These are phyloP conservation scores for Centropus unirufus DNA, from an alignment of 2,113 vertebrate species.

Conservation along the genomic window DNA sequence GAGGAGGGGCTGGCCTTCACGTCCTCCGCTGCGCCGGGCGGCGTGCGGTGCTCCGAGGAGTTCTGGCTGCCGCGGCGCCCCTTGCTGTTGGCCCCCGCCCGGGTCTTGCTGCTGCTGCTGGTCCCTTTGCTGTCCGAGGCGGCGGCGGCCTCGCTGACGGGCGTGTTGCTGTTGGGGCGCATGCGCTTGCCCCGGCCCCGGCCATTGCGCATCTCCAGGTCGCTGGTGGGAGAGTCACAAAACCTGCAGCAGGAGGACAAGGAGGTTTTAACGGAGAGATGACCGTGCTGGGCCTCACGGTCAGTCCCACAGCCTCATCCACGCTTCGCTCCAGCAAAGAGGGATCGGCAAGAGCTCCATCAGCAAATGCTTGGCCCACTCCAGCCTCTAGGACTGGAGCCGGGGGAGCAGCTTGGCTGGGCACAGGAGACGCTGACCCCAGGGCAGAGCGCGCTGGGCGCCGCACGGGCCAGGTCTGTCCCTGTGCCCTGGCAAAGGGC, in stretches of 20 bases:
- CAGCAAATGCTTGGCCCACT: background rate
- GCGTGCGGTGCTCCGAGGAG: slow-evolving; percentile 91
- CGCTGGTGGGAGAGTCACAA: slow-evolving; percentile 98
- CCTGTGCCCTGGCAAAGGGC: fast-evolving
- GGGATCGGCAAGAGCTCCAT: background rate
- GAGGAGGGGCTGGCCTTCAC: slow-evolving; percentile 96
- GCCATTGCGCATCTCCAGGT: slow-evolving; percentile 96
- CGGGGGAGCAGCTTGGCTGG: fast-evolving
- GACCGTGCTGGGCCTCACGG: fast-evolving
- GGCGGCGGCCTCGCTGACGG: slow-evolving; percentile 86
- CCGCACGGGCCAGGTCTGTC: background rate
- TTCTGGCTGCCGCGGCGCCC: slow-evolving; percentile 96
- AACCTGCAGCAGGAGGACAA: slow-evolving; percentile 81
- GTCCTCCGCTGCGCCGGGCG: slow-evolving; percentile 86
- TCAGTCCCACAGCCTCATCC: background rate
- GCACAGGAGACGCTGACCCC: background rate
- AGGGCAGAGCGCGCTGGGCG: background rate
- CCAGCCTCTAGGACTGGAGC: background rate
- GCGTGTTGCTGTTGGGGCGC: slow-evolving; percentile 94
- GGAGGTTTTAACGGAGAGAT: background rate
- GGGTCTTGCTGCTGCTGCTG: slow-evolving; percentile 91
- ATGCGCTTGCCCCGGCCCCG: slow-evolving; percentile 95
- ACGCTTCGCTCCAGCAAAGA: fast-evolving
- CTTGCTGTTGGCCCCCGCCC: slow-evolving; percentile 93
- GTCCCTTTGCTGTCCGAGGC: slow-evolving; percentile 91